phyloP scores from a whole-genome alignment of 1,140 invertebrate genomes.

The Eriocheir sinensis region DNA sequence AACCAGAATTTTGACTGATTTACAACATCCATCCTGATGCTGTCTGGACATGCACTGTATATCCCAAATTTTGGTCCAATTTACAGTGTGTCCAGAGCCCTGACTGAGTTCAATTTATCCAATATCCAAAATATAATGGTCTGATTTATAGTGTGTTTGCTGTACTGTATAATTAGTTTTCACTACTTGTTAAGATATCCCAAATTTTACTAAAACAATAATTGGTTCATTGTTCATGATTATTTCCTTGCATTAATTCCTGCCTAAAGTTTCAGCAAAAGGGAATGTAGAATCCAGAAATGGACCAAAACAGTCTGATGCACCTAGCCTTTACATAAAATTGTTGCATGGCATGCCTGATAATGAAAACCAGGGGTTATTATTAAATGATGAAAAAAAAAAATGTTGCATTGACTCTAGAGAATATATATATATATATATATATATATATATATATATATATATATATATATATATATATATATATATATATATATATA shows the following conservation, averaged over 20 bases:
- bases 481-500: slow-evolving; percentile 18
- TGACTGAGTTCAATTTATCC: not conserved
- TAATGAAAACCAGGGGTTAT: too few species aligned
- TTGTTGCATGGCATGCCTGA: not conserved
- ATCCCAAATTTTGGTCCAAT: too few species aligned
- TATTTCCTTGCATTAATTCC: not conserved
- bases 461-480: not conserved
- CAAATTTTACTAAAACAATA: too few species aligned
- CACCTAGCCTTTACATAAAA: not conserved
- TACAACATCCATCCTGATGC: too few species aligned
- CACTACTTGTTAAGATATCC: not conserved
- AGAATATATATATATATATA: not conserved
- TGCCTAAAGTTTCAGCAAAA: not conserved
- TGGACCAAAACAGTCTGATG: not conserved
- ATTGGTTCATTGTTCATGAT: too few species aligned
- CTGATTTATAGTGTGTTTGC: too few species aligned
- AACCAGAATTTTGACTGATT: too few species aligned
- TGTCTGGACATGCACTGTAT: too few species aligned
- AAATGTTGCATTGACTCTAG: not conserved
- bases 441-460: slow-evolving; percentile 39
- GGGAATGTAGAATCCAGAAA: not conserved
- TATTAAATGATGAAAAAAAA: not conserved
- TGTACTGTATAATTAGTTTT: too few species aligned
- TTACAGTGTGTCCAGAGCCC: too few species aligned
- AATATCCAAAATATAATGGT: too few species aligned